phyloP scores from a whole-genome alignment of 2,888 invertebrate species.

The Portevinia maculata region DNA sequence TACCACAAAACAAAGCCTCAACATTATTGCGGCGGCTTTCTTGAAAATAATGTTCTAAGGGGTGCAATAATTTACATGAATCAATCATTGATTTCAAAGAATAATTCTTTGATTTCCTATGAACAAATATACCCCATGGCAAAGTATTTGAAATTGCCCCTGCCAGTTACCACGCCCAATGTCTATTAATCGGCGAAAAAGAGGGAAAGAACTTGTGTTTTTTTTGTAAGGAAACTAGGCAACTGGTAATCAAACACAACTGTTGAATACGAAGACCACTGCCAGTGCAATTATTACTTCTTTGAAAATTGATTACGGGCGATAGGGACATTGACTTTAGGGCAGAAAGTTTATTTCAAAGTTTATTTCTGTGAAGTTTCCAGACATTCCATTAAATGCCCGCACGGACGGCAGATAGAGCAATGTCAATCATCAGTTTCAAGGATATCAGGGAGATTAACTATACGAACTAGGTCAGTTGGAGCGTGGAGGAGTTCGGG shows the following conservation, averaged over 20 bases:
- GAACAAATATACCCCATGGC: neutral
- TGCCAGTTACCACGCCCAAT: slow-evolving; percentile 7
- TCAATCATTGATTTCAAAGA: slow-evolving; percentile 31
- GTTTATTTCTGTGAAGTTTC: too few species aligned
- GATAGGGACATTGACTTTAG: too few species aligned
- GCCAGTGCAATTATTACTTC: too few species aligned
- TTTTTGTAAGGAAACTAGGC: neutral
- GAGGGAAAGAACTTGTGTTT: neutral
- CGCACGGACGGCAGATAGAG: too few species aligned
- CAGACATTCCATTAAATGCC: too few species aligned
- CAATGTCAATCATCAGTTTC: too few species aligned
- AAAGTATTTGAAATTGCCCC: neutral
- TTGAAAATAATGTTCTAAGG: slow-evolving; percentile 6
- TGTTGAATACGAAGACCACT: neutral
- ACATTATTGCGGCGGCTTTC: slow-evolving; percentile 8
- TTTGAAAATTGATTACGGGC: too few species aligned
- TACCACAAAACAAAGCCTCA: neutral
- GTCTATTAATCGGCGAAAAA: neutral
- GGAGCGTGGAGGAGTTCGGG: too few species aligned
- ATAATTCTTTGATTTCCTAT: slow-evolving; percentile 18
- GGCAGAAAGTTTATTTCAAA: too few species aligned
- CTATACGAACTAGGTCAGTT: too few species aligned
- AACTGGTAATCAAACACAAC: neutral
- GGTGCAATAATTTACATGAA: slow-evolving; percentile 45
- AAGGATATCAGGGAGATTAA: too few species aligned